phyloP scores from a whole-genome alignment of 2,888 invertebrate species.

The Timandra comae region DNA sequence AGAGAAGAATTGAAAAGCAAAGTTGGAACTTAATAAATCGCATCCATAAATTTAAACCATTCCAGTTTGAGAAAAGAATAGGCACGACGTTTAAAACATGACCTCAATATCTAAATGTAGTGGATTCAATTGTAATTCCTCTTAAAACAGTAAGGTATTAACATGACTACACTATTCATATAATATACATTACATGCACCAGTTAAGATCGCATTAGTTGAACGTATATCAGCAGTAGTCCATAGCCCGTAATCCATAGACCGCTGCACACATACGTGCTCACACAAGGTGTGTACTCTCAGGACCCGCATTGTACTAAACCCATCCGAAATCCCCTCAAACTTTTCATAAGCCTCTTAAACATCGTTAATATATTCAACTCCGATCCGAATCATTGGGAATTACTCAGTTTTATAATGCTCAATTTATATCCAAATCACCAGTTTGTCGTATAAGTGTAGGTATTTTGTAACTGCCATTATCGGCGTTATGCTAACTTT shows the following conservation, averaged over 20 bases:
- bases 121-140: too few relatives aligned
- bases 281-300: background rate
- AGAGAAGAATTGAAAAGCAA: too few relatives aligned
- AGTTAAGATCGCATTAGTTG: too few relatives aligned
- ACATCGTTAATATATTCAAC: conserved; percentile 25
- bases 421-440: conserved; percentile 17
- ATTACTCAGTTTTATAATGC: conserved; percentile 18
- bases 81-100: too few relatives aligned
- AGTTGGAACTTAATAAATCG: too few relatives aligned
- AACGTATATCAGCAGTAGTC: too few relatives aligned
- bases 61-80: too few relatives aligned
- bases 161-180: too few relatives aligned
- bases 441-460: conserved; percentile 15
- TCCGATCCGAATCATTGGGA: conserved; percentile 17
- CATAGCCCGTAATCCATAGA: background rate
- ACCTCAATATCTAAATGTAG: too few relatives aligned
- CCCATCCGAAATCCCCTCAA: conserved; percentile 7
- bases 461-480: conserved; percentile 32
- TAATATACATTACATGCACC: too few relatives aligned
- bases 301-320: conserved; percentile 4
- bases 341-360: conserved; percentile 27
- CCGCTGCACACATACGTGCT: conserved; percentile 1
- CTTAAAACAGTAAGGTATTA: too few relatives aligned
- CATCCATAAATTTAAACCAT: too few relatives aligned
- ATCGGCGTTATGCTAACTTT: conserved; percentile 40